Conservation (phyloP, 2,888 invertebrate genomes). For the Portevinia maculata region DNA sequence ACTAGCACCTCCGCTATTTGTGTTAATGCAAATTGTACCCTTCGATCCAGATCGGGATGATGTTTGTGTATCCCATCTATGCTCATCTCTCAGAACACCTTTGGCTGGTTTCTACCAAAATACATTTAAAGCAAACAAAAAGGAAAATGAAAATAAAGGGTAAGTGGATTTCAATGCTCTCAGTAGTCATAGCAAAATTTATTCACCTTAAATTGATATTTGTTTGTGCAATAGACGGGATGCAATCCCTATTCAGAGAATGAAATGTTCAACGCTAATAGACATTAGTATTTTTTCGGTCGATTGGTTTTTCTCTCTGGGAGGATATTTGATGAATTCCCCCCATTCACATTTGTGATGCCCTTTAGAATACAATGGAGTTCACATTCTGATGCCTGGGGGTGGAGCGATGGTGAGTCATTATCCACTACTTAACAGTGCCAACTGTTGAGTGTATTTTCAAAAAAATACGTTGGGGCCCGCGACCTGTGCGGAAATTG, state of each 20-base stretch:
- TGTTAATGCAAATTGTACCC: slow-evolving; percentile 67
- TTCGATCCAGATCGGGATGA: no score
- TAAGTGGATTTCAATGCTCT: neutral
- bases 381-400: slow-evolving; percentile 33
- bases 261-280: slow-evolving; percentile 44
- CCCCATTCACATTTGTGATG: slow-evolving; percentile 23
- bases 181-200: slow-evolving; percentile 7
- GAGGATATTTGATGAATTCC: slow-evolving; percentile 39
- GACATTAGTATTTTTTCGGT: slow-evolving; percentile 29
- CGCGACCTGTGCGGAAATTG: no score
- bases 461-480: slow-evolving; percentile 11
- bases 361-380: slow-evolving; percentile 60
- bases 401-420: neutral
- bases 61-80: neutral
- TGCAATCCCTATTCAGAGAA: slow-evolving; percentile 34
- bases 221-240: slow-evolving; percentile 29
- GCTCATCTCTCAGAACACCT: slow-evolving; percentile 11
- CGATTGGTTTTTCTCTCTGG: slow-evolving; percentile 2
- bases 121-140: neutral
- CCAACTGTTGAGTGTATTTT: slow-evolving; percentile 29
- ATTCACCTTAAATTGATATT: slow-evolving; percentile 35
- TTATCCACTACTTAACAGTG: neutral
- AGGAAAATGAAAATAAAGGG: neutral
- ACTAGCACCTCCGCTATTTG: slow-evolving; percentile 35
- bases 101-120: slow-evolving; percentile 9